Evolutionary conservation across 1,140 invertebrate genomes (phyloP).

Genomic region (Mylabris phalerata): DNA sequence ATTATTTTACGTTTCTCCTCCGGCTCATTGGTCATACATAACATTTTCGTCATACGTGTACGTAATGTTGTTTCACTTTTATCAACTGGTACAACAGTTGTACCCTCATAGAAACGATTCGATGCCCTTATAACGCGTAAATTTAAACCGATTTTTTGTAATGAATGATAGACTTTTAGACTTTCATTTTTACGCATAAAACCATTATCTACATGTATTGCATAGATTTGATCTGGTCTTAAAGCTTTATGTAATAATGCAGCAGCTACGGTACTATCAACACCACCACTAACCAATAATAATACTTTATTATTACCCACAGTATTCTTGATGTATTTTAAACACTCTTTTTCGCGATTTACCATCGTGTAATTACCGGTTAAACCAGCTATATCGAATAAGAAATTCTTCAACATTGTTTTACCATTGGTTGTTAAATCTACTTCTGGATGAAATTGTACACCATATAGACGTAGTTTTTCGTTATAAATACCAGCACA

Average conservation of each 20-base stretch:
- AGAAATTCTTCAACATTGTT: conserved; percentile 89
- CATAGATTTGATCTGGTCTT: conserved; percentile 84
- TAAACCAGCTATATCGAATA: conserved; percentile 84
- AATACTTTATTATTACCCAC: conserved; percentile 87
- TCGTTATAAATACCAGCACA: conserved; percentile 90
- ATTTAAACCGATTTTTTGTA: conserved; percentile 67
- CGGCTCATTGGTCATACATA: conserved; percentile 81
- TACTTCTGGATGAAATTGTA: conserved; percentile 96
- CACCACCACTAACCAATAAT: conserved; percentile 92
- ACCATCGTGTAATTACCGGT: conserved; percentile 84
- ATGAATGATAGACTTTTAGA: conserved; percentile 50
- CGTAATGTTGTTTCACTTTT: conserved; percentile 51
- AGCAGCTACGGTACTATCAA: conserved; percentile 97
- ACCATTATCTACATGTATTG: conserved; percentile 97
- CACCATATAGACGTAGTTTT: conserved; percentile 84
- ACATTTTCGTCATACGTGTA: conserved; percentile 73
- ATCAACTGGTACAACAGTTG: conserved; percentile 67
- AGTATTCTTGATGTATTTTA: conserved; percentile 85
- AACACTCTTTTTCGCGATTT: conserved; percentile 83
- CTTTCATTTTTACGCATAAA: conserved; percentile 98
- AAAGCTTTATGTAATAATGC: conserved; percentile 88
- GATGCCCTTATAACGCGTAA: conserved; percentile 73
- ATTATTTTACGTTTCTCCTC: conserved; percentile 99
- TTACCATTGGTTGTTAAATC: conserved; percentile 90
- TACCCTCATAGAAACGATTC: conserved; percentile 70